Evolutionary conservation across 2,113 vertebrate species (phyloP), one percentile per base, ranked within the genome.

Genomic region (Rhodinocichla rosea): DNA sequence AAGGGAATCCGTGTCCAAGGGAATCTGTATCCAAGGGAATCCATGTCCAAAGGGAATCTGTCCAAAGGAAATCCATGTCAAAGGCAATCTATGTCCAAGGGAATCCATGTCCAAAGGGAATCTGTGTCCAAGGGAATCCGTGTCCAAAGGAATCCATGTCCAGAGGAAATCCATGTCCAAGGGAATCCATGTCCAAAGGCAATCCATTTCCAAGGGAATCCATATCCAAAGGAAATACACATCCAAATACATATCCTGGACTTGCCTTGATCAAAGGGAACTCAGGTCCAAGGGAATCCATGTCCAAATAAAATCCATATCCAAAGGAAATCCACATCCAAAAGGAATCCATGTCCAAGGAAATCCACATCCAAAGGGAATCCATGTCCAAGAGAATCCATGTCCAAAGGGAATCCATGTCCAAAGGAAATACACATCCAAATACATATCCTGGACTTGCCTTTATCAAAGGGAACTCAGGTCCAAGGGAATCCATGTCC

Each of bases 21-120:
- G 0, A 17, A 57, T 28, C 32, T 18, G 0, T 26, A 7, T 44
- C 39, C 30, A 11, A 26, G 2, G 10, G 7, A 0, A 47, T 30
- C 42, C 11, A 4, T 6, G 4, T 59, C 55, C 10, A 23, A 10
- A 3, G 8, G 6, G 9, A 10, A 49, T 68, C 20, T 30, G 23
- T 4, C 30, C 4, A 39, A 7, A n/a, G n/a, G n/a, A n/a, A 9
- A 45, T 65, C 20, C 40, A 33, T 4, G 0, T 44, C 42, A 15
- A 24, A 50, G 13, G 40, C 4, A 39, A 44, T 27, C 26, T 8
- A 1, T 3, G 3, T 50, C 45, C 28, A 7, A 35, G 2, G 65
- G 1, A 19, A 47, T 42, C 47, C 14, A 10, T 21, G 13, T 49
- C 24, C 28, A 33, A 30, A 30, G 3, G 12, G 0, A 35, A 74